Percentiles rank a stretch among this genome's conserved stretches.
These are phyloP conservation scores for Torymus texanus DNA, from an alignment of 2,888 invertebrate genomes.

Conservation along the genomic window DNA sequence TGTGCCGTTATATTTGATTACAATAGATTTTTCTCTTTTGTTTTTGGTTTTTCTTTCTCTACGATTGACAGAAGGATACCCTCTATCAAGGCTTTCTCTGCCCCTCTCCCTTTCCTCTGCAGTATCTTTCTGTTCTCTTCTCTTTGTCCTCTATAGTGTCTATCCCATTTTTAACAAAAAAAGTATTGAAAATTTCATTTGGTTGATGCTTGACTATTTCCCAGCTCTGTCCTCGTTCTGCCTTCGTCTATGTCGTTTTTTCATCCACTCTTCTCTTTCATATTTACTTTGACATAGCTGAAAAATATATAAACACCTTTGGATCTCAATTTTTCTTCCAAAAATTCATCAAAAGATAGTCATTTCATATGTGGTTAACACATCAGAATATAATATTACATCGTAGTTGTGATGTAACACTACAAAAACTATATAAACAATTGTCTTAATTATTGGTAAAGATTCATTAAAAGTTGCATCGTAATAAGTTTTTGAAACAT, in stretches of 20 bases:
- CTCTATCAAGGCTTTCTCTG: conserved; percentile 23
- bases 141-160: conserved; percentile 70
- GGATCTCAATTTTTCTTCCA: neutral
- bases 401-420: too few species aligned
- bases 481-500: too few species aligned
- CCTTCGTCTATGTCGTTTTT: neutral
- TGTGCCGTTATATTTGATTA: conserved; percentile 32
- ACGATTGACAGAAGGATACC: conserved; percentile 33
- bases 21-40: conserved; percentile 5
- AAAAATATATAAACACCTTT: neutral
- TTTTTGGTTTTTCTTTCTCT: conserved; percentile 10
- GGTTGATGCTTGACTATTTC: conserved; percentile 44
- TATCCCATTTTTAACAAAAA: conserved; percentile 66
- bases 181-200: conserved; percentile 63
- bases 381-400: too few species aligned
- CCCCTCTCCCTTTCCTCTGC: conserved; percentile 8
- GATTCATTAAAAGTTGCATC: too few species aligned
- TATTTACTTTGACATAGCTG: too few species aligned
- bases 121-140: conserved; percentile 59
- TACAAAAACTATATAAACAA: too few species aligned
- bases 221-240: neutral
- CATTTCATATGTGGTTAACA: too few species aligned
- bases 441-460: too few species aligned
- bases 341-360: too few species aligned
- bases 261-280: neutral